Percentiles rank a stretch among this genome's conserved stretches.
These are phyloP conservation scores for Meteorus cinctellus DNA, from an alignment of 2,888 invertebrate genomes.

Conservation along the genomic window DNA sequence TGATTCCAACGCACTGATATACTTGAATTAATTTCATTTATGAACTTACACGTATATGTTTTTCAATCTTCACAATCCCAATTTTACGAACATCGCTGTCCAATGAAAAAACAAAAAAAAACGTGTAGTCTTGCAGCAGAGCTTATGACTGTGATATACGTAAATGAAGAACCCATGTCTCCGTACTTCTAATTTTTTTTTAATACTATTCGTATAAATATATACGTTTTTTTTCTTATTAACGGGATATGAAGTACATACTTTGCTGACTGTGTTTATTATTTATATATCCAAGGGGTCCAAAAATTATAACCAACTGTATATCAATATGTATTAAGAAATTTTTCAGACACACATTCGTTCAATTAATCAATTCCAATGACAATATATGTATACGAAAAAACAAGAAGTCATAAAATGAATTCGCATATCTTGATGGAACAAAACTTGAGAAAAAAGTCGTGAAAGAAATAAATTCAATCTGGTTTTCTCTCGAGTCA, in stretches of 20 bases:
- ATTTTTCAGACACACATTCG: not conserved
- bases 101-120: slow-evolving; percentile 31
- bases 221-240: slow-evolving; percentile 16
- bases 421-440: not conserved
- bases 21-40: not conserved
- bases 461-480: not conserved
- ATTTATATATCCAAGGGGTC: slow-evolving; percentile 2
- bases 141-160: slow-evolving; percentile 70
- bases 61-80: slow-evolving; percentile 10
- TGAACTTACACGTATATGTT: not conserved
- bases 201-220: slow-evolving; percentile 21
- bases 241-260: not conserved
- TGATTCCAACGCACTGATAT: slow-evolving; percentile 23
- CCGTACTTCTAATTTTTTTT: slow-evolving; percentile 35
- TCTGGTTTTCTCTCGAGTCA: not conserved
- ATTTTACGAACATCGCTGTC: slow-evolving; percentile 51
- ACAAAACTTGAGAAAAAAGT: not conserved
- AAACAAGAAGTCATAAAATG: not conserved
- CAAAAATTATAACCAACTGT: not conserved
- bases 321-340: not conserved
- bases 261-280: not conserved
- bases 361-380: not conserved
- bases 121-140: slow-evolving; percentile 63
- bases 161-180: slow-evolving; percentile 49
- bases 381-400: not conserved